Evolutionary conservation across 1,140 invertebrate genomes (phyloP).

Genomic region (Drosophila neocordata): DNA sequence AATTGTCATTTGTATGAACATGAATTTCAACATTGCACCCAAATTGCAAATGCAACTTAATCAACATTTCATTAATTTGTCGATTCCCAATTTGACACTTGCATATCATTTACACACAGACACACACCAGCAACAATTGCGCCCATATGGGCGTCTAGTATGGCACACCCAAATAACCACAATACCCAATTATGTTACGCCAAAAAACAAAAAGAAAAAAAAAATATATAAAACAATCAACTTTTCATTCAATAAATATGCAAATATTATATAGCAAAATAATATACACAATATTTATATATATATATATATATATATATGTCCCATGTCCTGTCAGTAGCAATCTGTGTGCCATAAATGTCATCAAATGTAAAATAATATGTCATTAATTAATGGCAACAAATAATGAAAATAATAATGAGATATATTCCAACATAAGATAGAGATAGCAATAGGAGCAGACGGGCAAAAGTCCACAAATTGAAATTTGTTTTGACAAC

Average conservation of each 20-base stretch:
- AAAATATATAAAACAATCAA: slow-evolving; percentile 7
- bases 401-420: slow-evolving; percentile 43
- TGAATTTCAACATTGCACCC: neutral
- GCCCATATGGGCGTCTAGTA: too few species aligned
- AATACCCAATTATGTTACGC: slow-evolving; percentile 3
- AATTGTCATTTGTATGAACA: neutral
- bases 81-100: neutral
- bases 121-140: too few species aligned
- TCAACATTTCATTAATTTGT: slow-evolving; percentile 14
- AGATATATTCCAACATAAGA: neutral
- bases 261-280: slow-evolving; percentile 6
- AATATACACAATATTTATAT: slow-evolving; percentile 10
- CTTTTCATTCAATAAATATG: slow-evolving; percentile 13
- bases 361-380: slow-evolving; percentile 34
- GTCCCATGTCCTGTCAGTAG: slow-evolving; percentile 12
- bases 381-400: slow-evolving; percentile 45
- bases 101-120: neutral
- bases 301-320: too few species aligned
- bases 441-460: neutral
- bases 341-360: slow-evolving; percentile 30
- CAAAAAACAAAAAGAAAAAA: neutral
- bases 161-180: too few species aligned
- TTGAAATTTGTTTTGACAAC: slow-evolving; percentile 12
- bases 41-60: slow-evolving; percentile 10
- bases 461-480: neutral